Evolutionary conservation across 2,888 invertebrate genomes (phyloP), one percentile per base, ranked within the genome.

Genomic region (Amorpha juglandis): DNA sequence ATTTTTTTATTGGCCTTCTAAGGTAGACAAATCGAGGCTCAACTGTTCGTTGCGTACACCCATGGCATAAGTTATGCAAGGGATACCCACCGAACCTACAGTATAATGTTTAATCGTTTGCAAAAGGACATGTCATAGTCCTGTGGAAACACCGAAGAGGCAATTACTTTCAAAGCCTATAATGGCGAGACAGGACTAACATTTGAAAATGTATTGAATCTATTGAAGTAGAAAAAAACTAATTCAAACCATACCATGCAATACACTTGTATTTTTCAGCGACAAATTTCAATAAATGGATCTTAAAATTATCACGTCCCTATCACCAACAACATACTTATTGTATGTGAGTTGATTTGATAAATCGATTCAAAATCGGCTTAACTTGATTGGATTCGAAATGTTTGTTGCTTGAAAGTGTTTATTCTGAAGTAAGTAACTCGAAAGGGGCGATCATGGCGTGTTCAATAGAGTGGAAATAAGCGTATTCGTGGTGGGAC

Each of bases 311-410:
- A 9, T 12, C 2, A 12, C 35, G 6, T 19, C 19, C 6, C 19
- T 58, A 19, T 38, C 35, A 55, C 4, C 38, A 16, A 38, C 42
- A 19, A 38, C 19, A 16, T 38, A 58, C 38, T 38, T 58, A 58
- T 42, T 19, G 19, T 58, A 35, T 38, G n/a, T 9, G 35, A 38
- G 19, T 12, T 12, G 9, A 38, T 19, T 58, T 58, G 42, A 12
- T 21, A 42, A 58, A 58, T 58, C 19, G 42, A 42, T 73, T 73
- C 68, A 68, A 70, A 74, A 74, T 72, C 70, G 55, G 66, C 69
- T 74, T 72, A 69, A 69, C 62, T 70, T 69, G 68, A 75, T 73
- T 72, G 71, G 68, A 70, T 78, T 69, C 21, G 62, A 66, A 70
- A 71, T 53, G 63, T 48, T 67, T 65, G 67, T n/a, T 19, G 66